phyloP scores from a whole-genome alignment of 1,140 invertebrate species.

The Conopomorpha cramerella region DNA sequence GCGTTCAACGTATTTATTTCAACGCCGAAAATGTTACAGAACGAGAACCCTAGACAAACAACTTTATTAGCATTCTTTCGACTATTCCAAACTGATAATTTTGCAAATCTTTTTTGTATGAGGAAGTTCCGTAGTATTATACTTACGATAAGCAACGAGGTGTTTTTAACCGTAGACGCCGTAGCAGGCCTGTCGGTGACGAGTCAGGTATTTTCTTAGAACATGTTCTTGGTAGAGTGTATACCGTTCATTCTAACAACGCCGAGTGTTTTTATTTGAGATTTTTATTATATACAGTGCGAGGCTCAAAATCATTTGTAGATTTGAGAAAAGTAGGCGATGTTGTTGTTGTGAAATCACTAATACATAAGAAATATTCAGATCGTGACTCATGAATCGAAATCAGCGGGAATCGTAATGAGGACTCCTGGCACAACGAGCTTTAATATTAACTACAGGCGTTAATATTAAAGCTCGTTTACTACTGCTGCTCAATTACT shows the following conservation, averaged over 20 bases:
- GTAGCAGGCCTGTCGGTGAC: constrained; percentile 10
- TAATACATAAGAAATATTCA: no score
- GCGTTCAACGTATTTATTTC: constrained; percentile 16
- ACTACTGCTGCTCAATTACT: no score
- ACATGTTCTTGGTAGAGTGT: constrained; percentile 12
- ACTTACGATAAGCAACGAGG: constrained; percentile 12
- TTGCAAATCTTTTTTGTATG: constrained; percentile 13
- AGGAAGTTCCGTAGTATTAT: constrained; percentile 15
- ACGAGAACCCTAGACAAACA: constrained; percentile 12
- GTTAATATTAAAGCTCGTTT: no score
- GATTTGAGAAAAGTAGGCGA: constrained; percentile 10
- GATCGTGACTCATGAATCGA: no score
- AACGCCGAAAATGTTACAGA: constrained; percentile 13
- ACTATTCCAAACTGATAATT: constrained; percentile 13
- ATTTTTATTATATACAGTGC: constrained; percentile 10
- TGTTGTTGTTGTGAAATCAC: no score
- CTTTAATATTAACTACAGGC: no score
- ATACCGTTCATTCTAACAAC: constrained; percentile 12
- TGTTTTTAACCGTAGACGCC: constrained; percentile 12
- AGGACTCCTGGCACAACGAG: no score
- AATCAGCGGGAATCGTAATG: no score
- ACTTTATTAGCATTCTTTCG: constrained; percentile 16
- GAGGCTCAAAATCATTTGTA: constrained; percentile 13
- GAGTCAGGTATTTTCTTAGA: constrained; percentile 10
- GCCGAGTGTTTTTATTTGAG: constrained; percentile 11